Conservation (phyloP, 2,888 invertebrate species). For the Cheiracanthium punctorium region DNA sequence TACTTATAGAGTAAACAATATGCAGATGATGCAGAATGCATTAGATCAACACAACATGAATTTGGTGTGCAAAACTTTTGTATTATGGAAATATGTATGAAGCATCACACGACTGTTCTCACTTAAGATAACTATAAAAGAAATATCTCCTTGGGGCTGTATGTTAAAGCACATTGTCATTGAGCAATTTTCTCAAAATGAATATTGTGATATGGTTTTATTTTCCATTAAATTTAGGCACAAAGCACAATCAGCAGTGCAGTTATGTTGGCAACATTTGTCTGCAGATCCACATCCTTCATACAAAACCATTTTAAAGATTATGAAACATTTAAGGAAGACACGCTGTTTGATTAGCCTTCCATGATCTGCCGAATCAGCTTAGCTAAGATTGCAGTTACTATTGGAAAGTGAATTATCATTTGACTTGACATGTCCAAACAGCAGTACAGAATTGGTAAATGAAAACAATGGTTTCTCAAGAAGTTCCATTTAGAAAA, state of each 20-base stretch:
- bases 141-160: neutral
- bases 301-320: neutral
- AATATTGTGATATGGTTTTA: too few species aligned
- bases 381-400: neutral
- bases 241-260: neutral
- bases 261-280: neutral
- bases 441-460: too few species aligned
- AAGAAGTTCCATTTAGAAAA: neutral
- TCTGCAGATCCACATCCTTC: neutral
- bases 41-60: too few species aligned
- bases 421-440: too few species aligned
- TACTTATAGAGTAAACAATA: too few species aligned
- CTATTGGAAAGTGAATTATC: neutral
- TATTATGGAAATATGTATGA: too few species aligned
- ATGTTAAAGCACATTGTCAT: neutral
- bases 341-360: neutral
- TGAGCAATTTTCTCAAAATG: too few species aligned
- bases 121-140: too few species aligned
- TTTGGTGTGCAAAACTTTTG: too few species aligned
- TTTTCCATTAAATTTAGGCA: too few species aligned
- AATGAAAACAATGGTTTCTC: neutral
- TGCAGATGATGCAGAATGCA: too few species aligned
- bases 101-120: too few species aligned
- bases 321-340: neutral
- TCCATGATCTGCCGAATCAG: neutral